Evolutionary conservation across 2,113 vertebrate genomes (phyloP).

Genomic region (Trochalopteron elliotii): DNA sequence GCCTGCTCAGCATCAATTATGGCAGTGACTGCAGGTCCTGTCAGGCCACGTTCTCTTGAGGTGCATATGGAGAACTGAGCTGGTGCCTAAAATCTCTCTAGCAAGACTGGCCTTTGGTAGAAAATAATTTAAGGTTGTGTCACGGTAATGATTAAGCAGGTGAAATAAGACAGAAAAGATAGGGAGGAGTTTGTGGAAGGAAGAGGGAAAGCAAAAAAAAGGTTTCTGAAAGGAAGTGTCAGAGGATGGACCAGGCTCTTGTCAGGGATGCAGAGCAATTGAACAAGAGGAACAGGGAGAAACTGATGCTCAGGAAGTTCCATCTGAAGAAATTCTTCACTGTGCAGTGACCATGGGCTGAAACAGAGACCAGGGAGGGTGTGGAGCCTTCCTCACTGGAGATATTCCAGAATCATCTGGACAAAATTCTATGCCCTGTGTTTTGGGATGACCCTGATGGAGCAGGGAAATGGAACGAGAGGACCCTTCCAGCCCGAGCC

Average conservation of each 20-base stretch:
- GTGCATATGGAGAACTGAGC: neutral
- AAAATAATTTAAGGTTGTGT: neutral
- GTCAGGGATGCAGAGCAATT: neutral
- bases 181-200: neutral
- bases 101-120: neutral
- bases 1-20: neutral
- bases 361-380: neutral
- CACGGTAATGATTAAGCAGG: neutral
- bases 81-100: neutral
- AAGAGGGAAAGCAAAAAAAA: neutral
- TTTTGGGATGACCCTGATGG: neutral
- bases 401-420: neutral
- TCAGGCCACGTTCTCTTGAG: accelerated
- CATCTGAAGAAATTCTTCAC: neutral
- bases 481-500: neutral
- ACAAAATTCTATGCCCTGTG: neutral
- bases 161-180: neutral
- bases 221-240: neutral
- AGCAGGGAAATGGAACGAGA: neutral
- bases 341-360: neutral
- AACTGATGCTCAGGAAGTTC: neutral
- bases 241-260: neutral
- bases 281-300: neutral
- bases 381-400: neutral
- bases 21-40: neutral